Evolutionary conservation across 2,888 invertebrate species (phyloP).

Genomic region (Pammene fasciana): DNA sequence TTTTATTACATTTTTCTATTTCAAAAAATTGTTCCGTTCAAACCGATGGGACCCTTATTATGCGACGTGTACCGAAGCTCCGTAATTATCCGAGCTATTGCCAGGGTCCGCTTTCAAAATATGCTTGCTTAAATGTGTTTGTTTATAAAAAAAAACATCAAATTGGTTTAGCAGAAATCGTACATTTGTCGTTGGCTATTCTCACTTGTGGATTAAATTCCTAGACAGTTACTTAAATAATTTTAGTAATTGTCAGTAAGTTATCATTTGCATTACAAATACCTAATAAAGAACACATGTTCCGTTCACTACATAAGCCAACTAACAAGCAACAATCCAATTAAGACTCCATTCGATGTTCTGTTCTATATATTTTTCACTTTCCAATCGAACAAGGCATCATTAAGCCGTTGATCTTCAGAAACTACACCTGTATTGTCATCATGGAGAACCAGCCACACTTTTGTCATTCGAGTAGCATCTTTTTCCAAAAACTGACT

Average conservation of each 20-base stretch:
- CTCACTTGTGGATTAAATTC: background rate
- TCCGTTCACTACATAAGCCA: background rate
- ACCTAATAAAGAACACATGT: slow-evolving; percentile 10
- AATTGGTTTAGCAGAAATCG: too few species aligned
- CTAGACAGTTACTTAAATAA: background rate
- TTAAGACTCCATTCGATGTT: background rate
- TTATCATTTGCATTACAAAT: background rate
- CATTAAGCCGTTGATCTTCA: background rate
- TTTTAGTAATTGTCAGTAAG: background rate
- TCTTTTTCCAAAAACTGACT: slow-evolving; percentile 6
- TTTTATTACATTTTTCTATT: too few species aligned
- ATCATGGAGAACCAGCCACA: background rate
- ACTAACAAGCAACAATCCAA: background rate
- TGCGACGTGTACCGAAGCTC: too few species aligned
- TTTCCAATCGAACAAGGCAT: background rate
- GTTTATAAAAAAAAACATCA: too few species aligned
- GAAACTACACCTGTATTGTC: background rate
- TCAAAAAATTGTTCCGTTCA: too few species aligned
- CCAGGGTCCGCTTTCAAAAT: too few species aligned
- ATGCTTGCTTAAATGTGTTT: too few species aligned
- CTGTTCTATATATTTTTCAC: background rate
- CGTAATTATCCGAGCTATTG: too few species aligned
- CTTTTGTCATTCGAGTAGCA: background rate
- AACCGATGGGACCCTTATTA: too few species aligned
- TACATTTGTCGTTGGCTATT: background rate